phyloP scores from a whole-genome alignment of 2,888 invertebrate species.

The Nematopogon swammerdamellus region DNA sequence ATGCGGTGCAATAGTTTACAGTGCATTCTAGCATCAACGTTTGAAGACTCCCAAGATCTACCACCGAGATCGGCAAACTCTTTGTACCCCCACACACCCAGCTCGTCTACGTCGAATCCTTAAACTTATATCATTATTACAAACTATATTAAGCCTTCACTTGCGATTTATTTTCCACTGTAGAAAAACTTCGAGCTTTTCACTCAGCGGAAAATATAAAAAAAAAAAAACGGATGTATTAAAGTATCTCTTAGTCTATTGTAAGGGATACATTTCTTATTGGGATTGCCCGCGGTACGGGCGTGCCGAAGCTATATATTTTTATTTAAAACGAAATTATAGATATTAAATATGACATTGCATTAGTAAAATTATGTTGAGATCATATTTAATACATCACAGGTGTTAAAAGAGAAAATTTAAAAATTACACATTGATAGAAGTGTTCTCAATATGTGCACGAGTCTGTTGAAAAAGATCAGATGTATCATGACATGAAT shows the following conservation, averaged over 20 bases:
- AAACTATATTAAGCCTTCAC: background rate
- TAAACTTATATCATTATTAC: too few relatives aligned
- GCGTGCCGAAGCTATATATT: constrained; percentile 26
- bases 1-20: too few relatives aligned
- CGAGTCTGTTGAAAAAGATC: too few relatives aligned
- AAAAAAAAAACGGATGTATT: constrained; percentile 36
- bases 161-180: background rate
- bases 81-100: too few relatives aligned
- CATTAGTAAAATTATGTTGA: constrained; percentile 55
- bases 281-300: constrained; percentile 4
- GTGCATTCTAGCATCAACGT: too few relatives aligned
- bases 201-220: too few relatives aligned
- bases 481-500: too few relatives aligned
- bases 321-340: constrained; percentile 20
- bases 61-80: too few relatives aligned
- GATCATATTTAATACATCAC: constrained; percentile 68
- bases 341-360: constrained; percentile 47
- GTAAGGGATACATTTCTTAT: constrained; percentile 8
- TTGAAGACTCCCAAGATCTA: too few relatives aligned
- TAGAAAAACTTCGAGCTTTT: too few relatives aligned
- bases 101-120: too few relatives aligned
- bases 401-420: constrained; percentile 54
- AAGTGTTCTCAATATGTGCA: background rate
- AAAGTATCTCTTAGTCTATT: constrained; percentile 36
- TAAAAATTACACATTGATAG: background rate